phyloP scores from a whole-genome alignment of 2,888 invertebrate species.

The Heteromyza rotundicornis region DNA sequence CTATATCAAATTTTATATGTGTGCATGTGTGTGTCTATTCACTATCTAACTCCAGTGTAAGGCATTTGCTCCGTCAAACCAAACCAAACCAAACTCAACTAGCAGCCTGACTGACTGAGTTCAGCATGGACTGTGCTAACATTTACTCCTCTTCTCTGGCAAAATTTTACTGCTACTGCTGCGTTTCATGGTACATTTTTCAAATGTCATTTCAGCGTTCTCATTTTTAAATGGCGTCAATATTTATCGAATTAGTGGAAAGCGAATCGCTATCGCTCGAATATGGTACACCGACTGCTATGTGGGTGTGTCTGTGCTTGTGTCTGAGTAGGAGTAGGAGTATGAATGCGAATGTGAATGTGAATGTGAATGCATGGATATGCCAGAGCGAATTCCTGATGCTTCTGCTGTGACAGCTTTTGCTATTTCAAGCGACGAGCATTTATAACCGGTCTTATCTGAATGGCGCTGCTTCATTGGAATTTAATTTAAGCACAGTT shows the following conservation, averaged over 20 bases:
- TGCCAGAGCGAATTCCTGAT: background rate
- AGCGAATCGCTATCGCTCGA: background rate
- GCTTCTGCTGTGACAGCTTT: background rate
- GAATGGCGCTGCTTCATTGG: background rate
- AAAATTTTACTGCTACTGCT: background rate
- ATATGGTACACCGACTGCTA: too few species aligned
- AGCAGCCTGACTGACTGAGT: background rate
- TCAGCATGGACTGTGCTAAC: too few species aligned
- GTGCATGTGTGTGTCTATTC: too few species aligned
- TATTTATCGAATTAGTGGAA: background rate
- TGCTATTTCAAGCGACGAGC: background rate
- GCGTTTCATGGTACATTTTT: background rate
- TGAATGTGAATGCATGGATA: too few species aligned
- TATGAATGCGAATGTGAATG: too few species aligned
- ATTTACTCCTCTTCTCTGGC: too few species aligned
- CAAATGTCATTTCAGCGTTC: background rate
- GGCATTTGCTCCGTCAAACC: background rate
- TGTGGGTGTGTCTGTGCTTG: too few species aligned
- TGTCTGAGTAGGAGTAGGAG: too few species aligned
- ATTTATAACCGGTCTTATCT: background rate
- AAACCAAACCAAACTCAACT: background rate
- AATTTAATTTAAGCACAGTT: constrained; percentile 1
- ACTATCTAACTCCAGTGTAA: too few species aligned
- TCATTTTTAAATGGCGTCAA: background rate
- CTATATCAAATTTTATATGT: too few species aligned